These are phyloP conservation scores for Atethmia centrago DNA, from an alignment of 2,888 invertebrate species.

Conservation along the genomic window DNA sequence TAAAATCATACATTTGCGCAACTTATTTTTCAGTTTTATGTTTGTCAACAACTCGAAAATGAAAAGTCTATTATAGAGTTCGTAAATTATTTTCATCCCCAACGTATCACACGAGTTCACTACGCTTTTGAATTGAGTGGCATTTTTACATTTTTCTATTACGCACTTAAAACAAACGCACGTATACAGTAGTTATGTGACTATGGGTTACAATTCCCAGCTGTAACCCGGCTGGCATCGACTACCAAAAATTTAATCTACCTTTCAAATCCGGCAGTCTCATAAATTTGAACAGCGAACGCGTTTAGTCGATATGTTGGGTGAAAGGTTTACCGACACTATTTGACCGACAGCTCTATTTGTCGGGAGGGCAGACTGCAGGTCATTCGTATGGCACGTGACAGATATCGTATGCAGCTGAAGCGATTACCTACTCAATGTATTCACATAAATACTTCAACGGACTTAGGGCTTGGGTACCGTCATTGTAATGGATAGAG, in stretches of 20 bases:
- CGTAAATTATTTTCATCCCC: slow-evolving; percentile 29
- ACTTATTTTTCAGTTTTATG: neutral
- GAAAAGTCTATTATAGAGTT: neutral
- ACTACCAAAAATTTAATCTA: slow-evolving; percentile 59
- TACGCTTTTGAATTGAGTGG: slow-evolving; percentile 42
- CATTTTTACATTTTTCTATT: slow-evolving; percentile 56
- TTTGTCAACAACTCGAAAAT: slow-evolving; percentile 8
- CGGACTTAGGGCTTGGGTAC: neutral
- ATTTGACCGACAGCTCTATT: slow-evolving; percentile 67
- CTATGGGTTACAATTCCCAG: slow-evolving; percentile 51
- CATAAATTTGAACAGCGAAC: slow-evolving; percentile 59
- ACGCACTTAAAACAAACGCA: slow-evolving; percentile 41
- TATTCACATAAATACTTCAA: slow-evolving; percentile 59
- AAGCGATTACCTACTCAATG: slow-evolving; percentile 49
- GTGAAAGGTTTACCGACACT: slow-evolving; percentile 65
- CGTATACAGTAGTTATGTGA: slow-evolving; percentile 32
- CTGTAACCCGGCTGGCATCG: slow-evolving; percentile 35
- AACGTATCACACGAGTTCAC: slow-evolving; percentile 23
- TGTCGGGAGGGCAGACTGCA: slow-evolving; percentile 72
- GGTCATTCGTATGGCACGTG: slow-evolving; percentile 75
- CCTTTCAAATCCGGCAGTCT: slow-evolving; percentile 53
- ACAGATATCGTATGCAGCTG: slow-evolving; percentile 71
- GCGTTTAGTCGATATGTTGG: slow-evolving; percentile 60
- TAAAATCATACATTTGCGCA: too few species aligned
- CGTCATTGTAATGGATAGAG: slow-evolving; percentile 3